Evolutionary conservation across 2,113 vertebrate genomes (phyloP).

Genomic region (Haemorhous mexicanus): DNA sequence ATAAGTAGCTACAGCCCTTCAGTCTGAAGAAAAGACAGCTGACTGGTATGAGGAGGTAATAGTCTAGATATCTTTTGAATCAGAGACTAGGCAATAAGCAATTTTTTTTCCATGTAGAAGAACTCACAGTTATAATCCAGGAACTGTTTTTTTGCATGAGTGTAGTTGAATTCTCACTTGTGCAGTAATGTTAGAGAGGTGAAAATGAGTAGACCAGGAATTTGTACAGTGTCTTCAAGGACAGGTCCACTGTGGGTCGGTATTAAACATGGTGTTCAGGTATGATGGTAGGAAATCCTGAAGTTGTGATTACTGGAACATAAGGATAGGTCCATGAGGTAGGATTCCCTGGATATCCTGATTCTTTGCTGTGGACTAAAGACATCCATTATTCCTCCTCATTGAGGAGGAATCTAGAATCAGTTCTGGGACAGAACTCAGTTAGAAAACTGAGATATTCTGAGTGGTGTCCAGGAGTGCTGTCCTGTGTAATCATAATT

Average conservation of each 20-base stretch:
- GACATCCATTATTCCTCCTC: neutral
- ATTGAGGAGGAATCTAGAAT: neutral
- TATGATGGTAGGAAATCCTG: neutral
- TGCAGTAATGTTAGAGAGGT: neutral
- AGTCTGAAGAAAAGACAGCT: neutral
- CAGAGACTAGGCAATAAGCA: neutral
- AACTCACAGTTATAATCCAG: neutral
- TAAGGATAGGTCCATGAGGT: neutral
- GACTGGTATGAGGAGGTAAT: neutral
- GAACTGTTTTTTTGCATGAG: neutral
- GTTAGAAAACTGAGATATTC: neutral
- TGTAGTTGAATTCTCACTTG: neutral
- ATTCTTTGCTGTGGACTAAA: neutral
- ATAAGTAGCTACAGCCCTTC: neutral
- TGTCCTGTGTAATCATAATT: neutral
- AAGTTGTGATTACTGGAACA: neutral
- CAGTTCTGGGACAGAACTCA: neutral
- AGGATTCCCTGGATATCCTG: neutral
- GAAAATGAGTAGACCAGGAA: neutral
- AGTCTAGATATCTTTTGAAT: neutral
- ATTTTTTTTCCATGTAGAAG: neutral
- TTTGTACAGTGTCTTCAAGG: neutral
- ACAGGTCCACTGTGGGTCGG: fast-evolving
- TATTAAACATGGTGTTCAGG: neutral
- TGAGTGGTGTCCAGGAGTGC: neutral